phyloP scores from a whole-genome alignment of 92 coral and sea anemone species.

The Blastomussa wellsi region DNA sequence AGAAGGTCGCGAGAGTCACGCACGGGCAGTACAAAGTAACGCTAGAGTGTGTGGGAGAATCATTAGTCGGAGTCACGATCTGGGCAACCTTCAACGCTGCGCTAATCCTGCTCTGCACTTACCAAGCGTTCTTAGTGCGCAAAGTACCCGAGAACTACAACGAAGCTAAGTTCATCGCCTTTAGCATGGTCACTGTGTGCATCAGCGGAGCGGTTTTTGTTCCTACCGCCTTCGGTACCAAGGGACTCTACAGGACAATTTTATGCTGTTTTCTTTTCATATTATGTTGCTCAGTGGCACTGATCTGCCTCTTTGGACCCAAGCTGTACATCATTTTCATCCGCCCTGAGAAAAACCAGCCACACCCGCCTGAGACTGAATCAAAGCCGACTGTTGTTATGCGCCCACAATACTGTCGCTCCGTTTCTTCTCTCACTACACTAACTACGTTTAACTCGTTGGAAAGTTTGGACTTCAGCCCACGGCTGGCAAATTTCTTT shows the following conservation, averaged over 20 bases:
- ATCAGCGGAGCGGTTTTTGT: constrained; percentile 64
- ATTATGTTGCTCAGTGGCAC: constrained; percentile 51
- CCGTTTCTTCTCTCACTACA: constrained; percentile 15
- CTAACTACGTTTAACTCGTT: not conserved
- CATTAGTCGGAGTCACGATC: constrained; percentile 56
- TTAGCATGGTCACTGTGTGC: constrained; percentile 84
- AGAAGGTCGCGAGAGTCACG: constrained; percentile 39
- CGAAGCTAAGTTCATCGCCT: constrained; percentile 88
- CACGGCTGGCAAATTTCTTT: not conserved
- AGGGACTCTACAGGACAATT: constrained; percentile 58
- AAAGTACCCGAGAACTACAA: constrained; percentile 93
- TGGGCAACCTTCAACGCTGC: constrained; percentile 77
- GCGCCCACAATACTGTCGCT: constrained; percentile 17
- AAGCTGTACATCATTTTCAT: constrained; percentile 65
- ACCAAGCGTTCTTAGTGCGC: constrained; percentile 87
- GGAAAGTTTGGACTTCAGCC: not conserved
- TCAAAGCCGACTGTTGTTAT: not conserved
- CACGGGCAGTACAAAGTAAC: constrained; percentile 46
- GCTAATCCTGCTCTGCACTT: constrained; percentile 75
- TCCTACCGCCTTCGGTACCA: constrained; percentile 68
- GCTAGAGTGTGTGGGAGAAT: constrained; percentile 55
- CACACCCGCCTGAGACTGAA: constrained; percentile 15
- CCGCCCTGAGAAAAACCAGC: constrained; percentile 68
- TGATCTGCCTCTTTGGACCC: constrained; percentile 64
- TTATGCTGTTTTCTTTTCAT: constrained; percentile 59